Conservation (phyloP, 2,888 invertebrate species). For the Pheosia tremula region DNA sequence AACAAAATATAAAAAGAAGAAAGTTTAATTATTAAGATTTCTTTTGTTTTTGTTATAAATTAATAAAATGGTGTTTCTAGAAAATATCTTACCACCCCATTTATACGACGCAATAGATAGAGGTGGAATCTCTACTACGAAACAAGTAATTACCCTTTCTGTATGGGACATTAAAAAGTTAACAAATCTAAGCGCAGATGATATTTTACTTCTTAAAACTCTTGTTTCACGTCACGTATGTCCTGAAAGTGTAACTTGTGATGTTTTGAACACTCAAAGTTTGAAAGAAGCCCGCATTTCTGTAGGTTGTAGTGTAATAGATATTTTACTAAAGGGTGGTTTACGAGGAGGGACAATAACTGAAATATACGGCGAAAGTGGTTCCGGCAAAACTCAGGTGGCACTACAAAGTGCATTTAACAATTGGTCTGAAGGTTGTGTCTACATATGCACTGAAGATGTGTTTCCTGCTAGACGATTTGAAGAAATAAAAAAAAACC, state of each 20-base stretch:
- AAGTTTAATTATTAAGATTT: too few species aligned
- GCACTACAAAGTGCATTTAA: conserved; percentile 88
- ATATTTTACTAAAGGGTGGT: conserved; percentile 87
- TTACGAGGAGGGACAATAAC: conserved; percentile 87
- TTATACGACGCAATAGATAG: conserved; percentile 61
- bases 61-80: conserved; percentile 23
- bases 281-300: conserved; percentile 50
- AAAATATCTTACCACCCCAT: conserved; percentile 51
- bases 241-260: conserved; percentile 48
- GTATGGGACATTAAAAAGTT: conserved; percentile 66
- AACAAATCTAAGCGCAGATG: conserved; percentile 62
- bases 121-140: conserved; percentile 61
- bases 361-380: conserved; percentile 92
- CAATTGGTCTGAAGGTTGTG: conserved; percentile 84
- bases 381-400: conserved; percentile 92
- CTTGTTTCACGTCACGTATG: conserved; percentile 50
- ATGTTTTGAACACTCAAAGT: conserved; percentile 42
- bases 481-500: conserved; percentile 60
- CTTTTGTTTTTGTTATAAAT: neutral
- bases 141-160: conserved; percentile 62
- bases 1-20: too few species aligned
- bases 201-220: conserved; percentile 61
- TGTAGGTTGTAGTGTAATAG: conserved; percentile 85
- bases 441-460: conserved; percentile 92
- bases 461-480: conserved; percentile 80